Conservation (phyloP, 2,113 vertebrate genomes). For the Colius striatus region DNA sequence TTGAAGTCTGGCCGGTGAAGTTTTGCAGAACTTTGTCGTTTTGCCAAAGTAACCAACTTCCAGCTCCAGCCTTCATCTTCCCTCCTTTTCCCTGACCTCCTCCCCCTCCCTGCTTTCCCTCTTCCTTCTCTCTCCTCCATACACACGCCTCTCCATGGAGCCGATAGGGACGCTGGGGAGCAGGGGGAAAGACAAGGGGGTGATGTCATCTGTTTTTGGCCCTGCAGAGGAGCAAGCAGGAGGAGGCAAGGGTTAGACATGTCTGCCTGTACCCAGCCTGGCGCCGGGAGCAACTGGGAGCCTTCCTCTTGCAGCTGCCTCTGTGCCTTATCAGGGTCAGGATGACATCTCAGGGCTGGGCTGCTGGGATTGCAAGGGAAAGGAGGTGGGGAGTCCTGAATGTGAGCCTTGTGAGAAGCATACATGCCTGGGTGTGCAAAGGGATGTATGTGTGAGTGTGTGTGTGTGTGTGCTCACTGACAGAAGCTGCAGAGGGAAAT, state of each 20-base stretch:
- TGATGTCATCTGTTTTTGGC: conserved; percentile 68
- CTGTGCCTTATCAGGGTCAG: conserved; percentile 49
- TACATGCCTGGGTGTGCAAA: not conserved
- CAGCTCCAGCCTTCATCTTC: conserved; percentile 22
- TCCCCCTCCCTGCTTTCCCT: not conserved
- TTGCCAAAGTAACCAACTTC: conserved; percentile 75
- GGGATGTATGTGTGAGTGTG: not conserved
- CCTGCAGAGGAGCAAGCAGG: not conserved
- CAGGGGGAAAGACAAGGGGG: not conserved
- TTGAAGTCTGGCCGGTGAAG: conserved; percentile 66
- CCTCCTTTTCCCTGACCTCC: not conserved
- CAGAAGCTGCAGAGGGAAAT: not conserved
- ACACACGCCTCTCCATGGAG: not conserved
- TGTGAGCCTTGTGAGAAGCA: not conserved
- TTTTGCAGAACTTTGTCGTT: conserved; percentile 58
- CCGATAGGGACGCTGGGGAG: not conserved
- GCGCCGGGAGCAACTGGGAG: conserved; percentile 58
- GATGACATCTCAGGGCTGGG: conserved; percentile 32
- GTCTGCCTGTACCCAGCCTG: conserved; percentile 53
- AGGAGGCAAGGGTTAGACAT: not conserved
- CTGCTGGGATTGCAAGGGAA: not conserved
- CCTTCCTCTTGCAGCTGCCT: conserved; percentile 37
- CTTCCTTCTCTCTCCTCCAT: not conserved
- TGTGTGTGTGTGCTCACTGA: not conserved
- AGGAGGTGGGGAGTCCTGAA: conserved; percentile 19